Conservation (phyloP, 1,140 invertebrate genomes). For the Oryctes rhinoceros region DNA sequence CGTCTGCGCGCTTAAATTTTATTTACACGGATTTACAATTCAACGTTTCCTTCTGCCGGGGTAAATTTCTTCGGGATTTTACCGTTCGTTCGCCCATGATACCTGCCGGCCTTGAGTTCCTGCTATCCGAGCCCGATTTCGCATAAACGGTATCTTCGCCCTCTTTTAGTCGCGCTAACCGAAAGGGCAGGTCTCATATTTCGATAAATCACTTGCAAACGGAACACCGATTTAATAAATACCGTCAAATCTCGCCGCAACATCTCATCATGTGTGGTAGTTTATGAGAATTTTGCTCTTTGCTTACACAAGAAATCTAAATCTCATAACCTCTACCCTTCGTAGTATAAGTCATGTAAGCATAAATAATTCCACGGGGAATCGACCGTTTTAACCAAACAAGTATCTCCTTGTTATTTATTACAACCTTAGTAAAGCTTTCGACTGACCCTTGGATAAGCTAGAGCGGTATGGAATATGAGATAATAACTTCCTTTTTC, state of each 20-base stretch:
- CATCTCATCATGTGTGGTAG: not conserved
- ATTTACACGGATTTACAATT: constrained; percentile 40
- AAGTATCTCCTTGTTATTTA: too few relatives aligned
- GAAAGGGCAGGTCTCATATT: not conserved
- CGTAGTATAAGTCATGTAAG: too few relatives aligned
- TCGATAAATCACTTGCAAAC: not conserved
- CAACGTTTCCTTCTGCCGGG: constrained; percentile 22
- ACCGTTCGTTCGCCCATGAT: constrained; percentile 9
- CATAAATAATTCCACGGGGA: too few relatives aligned
- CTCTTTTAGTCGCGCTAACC: not conserved
- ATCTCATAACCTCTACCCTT: too few relatives aligned
- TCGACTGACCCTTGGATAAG: too few relatives aligned
- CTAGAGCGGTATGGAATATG: too few relatives aligned
- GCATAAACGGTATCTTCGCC: not conserved
- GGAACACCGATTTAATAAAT: not conserved
- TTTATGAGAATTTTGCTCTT: not conserved
- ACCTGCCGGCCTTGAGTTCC: not conserved
- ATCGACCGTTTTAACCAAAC: too few relatives aligned
- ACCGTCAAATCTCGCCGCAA: not conserved
- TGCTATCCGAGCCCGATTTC: not conserved
- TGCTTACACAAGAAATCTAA: not conserved
- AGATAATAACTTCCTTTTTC: too few relatives aligned
- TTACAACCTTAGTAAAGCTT: too few relatives aligned
- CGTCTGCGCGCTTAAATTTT: constrained; percentile 36
- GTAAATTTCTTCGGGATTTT: constrained; percentile 30